Evolutionary conservation across 1,140 invertebrate species (phyloP).

Genomic region (Dolichoris vasculosae): DNA sequence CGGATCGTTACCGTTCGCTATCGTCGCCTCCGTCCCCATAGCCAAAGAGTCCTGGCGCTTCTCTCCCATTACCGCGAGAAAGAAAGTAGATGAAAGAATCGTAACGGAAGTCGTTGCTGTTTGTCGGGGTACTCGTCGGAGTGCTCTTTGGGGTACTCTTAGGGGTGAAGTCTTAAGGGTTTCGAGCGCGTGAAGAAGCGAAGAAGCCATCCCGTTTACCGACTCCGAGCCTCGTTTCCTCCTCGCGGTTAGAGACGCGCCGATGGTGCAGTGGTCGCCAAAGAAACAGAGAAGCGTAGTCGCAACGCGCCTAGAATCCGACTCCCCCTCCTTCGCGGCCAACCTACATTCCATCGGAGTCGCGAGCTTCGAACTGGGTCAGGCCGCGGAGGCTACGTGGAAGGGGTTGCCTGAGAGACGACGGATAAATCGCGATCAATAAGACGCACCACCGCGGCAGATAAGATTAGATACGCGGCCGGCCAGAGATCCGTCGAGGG

Average conservation of each 20-base stretch:
- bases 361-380: slow-evolving; percentile 41
- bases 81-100: too few relatives aligned
- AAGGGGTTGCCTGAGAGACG: not conserved
- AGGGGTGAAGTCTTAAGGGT: too few relatives aligned
- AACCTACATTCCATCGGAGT: slow-evolving; percentile 43
- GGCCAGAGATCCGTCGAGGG: not conserved
- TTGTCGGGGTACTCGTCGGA: too few relatives aligned
- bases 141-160: too few relatives aligned
- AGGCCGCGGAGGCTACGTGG: not conserved
- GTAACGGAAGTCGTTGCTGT: too few relatives aligned
- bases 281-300: not conserved
- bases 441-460: slow-evolving; percentile 1
- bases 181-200: not conserved
- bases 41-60: too few relatives aligned
- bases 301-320: too few relatives aligned
- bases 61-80: not conserved
- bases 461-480: not conserved
- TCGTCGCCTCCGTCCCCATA: not conserved
- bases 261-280: too few relatives aligned
- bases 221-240: not conserved
- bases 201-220: too few relatives aligned
- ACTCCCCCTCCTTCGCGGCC: not conserved
- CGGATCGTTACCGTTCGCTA: not conserved
- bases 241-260: too few relatives aligned
- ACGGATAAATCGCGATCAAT: slow-evolving; percentile 50